Conservation (phyloP, 2,797 vertebrate genomes). For the Lacerta bilineata region DNA sequence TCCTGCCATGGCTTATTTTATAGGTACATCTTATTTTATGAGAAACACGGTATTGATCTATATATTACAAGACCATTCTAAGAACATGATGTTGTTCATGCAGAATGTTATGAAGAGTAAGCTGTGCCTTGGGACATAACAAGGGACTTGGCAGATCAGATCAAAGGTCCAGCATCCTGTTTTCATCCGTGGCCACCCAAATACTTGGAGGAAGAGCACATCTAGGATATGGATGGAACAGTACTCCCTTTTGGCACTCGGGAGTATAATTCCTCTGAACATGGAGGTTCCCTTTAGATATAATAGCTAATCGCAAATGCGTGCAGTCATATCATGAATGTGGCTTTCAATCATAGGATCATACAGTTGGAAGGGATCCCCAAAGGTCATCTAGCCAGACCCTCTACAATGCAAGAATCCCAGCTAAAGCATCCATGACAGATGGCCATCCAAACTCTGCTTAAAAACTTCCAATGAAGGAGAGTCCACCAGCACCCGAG, state of each 20-base stretch:
- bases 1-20: too few relatives aligned
- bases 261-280: background rate
- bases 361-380: too few relatives aligned
- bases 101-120: background rate
- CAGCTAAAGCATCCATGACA: too few relatives aligned
- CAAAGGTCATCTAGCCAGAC: too few relatives aligned
- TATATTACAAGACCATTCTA: background rate
- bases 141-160: background rate
- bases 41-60: background rate
- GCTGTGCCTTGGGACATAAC: background rate
- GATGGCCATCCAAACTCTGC: too few relatives aligned
- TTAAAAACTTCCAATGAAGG: too few relatives aligned
- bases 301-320: conserved; percentile 22
- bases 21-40: too few relatives aligned
- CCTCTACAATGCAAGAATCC: too few relatives aligned
- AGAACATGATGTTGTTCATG: too few relatives aligned
- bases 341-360: conserved; percentile 15
- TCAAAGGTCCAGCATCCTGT: background rate
- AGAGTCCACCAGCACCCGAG: too few relatives aligned
- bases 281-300: background rate
- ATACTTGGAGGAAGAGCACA: background rate
- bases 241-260: background rate
- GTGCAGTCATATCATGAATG: conserved; percentile 29
- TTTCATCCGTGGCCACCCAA: background rate
- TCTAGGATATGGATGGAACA: background rate